A percentile compares a stretch with the other conserved stretches of the same genome.
phyloP scores from a whole-genome alignment of 2,797 vertebrate genomes.

The Capromys pilorides region DNA sequence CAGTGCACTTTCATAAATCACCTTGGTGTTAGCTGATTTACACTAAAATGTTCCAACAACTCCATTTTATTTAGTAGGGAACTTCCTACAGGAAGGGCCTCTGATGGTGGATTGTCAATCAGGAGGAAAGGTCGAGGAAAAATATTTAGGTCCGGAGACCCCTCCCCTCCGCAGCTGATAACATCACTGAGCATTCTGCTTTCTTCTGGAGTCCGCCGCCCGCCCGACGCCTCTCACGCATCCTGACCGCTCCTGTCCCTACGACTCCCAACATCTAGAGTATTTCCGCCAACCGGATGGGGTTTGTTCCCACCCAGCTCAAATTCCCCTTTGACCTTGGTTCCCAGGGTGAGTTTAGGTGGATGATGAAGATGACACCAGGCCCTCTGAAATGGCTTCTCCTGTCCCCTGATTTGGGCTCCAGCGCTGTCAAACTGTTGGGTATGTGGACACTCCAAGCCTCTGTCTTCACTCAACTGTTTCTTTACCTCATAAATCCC shows the following conservation, averaged over 20 bases:
- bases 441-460: neutral
- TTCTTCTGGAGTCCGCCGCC: neutral
- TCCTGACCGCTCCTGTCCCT: neutral
- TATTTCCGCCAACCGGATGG: neutral
- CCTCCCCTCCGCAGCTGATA: neutral
- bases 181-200: neutral
- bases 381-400: neutral
- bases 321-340: neutral
- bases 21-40: neutral
- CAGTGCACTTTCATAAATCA: neutral
- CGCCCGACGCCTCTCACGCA: neutral
- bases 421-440: neutral
- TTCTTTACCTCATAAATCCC: neutral
- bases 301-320: neutral
- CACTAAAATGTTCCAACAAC: neutral
- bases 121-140: neutral
- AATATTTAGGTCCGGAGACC: neutral
- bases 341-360: neutral
- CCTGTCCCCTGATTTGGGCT: neutral
- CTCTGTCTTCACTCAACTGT: neutral
- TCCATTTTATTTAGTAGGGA: neutral
- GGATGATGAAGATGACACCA: neutral
- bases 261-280: neutral
- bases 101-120: neutral
- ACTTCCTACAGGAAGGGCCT: neutral